Evolutionary conservation across 2,888 invertebrate genomes (phyloP), one percentile per base, ranked within the genome.

Genomic region (Lydus trimaculatus): DNA sequence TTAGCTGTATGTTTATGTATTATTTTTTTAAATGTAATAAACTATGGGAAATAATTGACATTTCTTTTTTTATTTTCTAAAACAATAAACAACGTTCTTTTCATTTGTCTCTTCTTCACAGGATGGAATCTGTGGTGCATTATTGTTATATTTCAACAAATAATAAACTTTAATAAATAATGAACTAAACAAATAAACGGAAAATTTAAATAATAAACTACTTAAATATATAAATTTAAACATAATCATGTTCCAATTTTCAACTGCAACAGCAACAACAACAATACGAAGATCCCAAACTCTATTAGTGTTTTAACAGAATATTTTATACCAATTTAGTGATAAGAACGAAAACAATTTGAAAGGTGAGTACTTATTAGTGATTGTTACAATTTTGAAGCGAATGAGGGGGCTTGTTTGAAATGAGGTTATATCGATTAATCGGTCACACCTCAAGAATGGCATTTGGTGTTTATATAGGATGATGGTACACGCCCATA

Each of bases 401-500:
- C 56, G 63, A 63, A 61, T 60, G 28, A 20, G 28, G 62, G 66
- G 39, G 61, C 58, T 58, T 52, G 43, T 62, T 15, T 39, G 39
- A 61, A 61, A 63, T 65, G 65, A 68, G 61, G 67, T 67, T 70
- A 62, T 73, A 74, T 74, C 67, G 73, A 73, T 72, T 71, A 17
- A 60, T 28, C 66, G 63, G 72, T 75, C 74, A 74, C 75, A 75
- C 75, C 74, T 74, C 72, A 65, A 71, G 67, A 71, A 67, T 68
- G 72, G 69, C 70, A 70, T 64, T 59, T 67, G 69, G 66, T 67
- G 72, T 64, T 69, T 69, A 66, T 58, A 65, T 69, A 62, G 70
- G 28, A 56, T 56, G 15, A 28, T 65, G 76, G 76, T 77, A 69
- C 78, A 82, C 80, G 81, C 80, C 82, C 81, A 79, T 80, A 77